Percentiles rank a stretch among this genome's conserved stretches.
Evolutionary conservation across 1,140 invertebrate genomes (phyloP).

Genomic region (Euura lappo): DNA sequence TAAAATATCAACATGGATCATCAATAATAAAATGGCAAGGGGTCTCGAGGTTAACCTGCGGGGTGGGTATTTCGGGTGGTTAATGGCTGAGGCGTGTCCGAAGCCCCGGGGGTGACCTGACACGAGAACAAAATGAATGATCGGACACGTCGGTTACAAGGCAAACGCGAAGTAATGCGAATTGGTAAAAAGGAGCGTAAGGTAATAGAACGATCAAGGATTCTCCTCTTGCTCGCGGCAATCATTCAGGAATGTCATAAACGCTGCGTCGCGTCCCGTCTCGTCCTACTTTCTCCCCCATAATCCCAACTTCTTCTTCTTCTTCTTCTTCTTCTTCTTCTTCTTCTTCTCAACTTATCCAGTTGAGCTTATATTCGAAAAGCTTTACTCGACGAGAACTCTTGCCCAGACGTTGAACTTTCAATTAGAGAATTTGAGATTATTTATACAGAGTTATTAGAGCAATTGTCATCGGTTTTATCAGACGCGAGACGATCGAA

Average conservation of each 20-base stretch:
- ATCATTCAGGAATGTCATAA: constrained; percentile 38
- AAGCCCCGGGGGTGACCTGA: neutral
- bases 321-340: too few relatives aligned
- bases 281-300: too few relatives aligned
- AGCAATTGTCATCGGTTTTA: too few relatives aligned
- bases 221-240: constrained; percentile 28
- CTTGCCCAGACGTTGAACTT: too few relatives aligned
- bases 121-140: constrained; percentile 21
- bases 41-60: neutral
- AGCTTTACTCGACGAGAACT: too few relatives aligned
- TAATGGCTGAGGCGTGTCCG: constrained; percentile 12
- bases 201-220: constrained; percentile 25
- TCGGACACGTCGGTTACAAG: constrained; percentile 14
- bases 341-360: too few relatives aligned
- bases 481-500: too few relatives aligned
- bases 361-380: too few relatives aligned
- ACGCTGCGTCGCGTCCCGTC: neutral
- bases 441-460: too few relatives aligned
- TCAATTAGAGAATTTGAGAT: too few relatives aligned
- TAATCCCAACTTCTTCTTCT: too few relatives aligned
- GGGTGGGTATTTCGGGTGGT: constrained; percentile 9
- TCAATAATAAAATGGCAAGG: constrained; percentile 3
- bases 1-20: constrained; percentile 5
- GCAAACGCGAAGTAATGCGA: constrained; percentile 15
- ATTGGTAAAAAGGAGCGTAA: constrained; percentile 13